Evolutionary conservation across 2,888 invertebrate species (phyloP).

Genomic region (Troilus luridus): DNA sequence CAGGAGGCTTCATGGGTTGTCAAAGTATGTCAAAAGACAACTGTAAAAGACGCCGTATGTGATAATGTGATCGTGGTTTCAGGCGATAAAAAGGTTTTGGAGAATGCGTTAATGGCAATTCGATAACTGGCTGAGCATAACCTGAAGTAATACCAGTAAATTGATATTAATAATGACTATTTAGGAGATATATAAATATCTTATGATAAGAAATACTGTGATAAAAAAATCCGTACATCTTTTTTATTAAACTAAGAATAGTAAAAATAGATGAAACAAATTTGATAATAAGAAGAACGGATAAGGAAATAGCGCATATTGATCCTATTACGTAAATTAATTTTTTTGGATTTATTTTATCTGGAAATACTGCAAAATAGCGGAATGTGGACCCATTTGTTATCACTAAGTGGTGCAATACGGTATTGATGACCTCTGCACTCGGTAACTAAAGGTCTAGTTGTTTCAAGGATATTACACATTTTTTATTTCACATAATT

Average conservation of each 20-base stretch:
- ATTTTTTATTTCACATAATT: neutral
- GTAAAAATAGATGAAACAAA: neutral
- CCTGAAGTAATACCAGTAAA: too few species aligned
- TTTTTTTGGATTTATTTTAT: neutral
- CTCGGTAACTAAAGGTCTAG: neutral
- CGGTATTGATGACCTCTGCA: neutral
- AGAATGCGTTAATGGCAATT: too few species aligned
- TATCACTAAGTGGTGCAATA: neutral
- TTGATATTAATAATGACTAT: too few species aligned
- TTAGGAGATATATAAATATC: too few species aligned
- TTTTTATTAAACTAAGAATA: neutral
- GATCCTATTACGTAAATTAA: neutral
- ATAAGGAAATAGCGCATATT: neutral
- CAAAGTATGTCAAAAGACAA: too few species aligned
- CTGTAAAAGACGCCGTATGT: too few species aligned
- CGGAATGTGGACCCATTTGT: neutral
- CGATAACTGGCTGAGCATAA: too few species aligned
- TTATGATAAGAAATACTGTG: neutral
- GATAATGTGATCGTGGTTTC: too few species aligned
- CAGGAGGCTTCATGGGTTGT: too few species aligned
- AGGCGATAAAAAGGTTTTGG: too few species aligned
- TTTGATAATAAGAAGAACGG: neutral
- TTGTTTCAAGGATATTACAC: neutral
- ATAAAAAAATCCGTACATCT: neutral
- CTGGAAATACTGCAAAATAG: slow-evolving; percentile 1